These are phyloP conservation scores for Heliconius cydno DNA, from an alignment of 2,888 invertebrate species.

Conservation along the genomic window DNA sequence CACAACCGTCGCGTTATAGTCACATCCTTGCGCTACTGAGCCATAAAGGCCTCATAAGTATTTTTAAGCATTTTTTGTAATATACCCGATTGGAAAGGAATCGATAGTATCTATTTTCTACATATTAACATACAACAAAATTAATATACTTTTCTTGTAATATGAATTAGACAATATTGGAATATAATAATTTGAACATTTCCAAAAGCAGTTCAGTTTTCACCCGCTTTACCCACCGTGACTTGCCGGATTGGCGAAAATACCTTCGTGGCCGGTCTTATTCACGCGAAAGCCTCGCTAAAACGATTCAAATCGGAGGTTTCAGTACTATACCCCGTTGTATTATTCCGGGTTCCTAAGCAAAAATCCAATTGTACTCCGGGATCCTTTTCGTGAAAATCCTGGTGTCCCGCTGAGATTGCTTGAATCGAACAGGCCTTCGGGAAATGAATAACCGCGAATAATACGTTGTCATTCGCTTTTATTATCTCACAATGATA, in stretches of 20 bases:
- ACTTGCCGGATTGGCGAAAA: conserved; percentile 62
- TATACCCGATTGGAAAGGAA: background rate
- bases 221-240: conserved; percentile 54
- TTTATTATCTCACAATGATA: conserved; percentile 83
- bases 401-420: conserved; percentile 79
- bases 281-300: conserved; percentile 76
- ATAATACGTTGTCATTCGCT: conserved; percentile 82
- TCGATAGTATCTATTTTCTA: background rate
- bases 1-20: no score
- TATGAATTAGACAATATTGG: background rate
- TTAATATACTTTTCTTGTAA: background rate
- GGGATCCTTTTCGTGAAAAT: conserved; percentile 76
- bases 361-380: conserved; percentile 82
- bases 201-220: conserved; percentile 7
- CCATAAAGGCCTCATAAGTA: no score
- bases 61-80: background rate
- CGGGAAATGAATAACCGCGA: conserved; percentile 77
- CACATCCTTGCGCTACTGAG: no score
- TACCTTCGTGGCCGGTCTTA: conserved; percentile 60
- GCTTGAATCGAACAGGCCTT: conserved; percentile 68
- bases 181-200: conserved; percentile 15
- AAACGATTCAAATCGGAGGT: conserved; percentile 82
- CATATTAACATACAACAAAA: background rate
- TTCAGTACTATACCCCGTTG: conserved; percentile 81
- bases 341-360: conserved; percentile 83